A percentile compares a stretch with the other conserved stretches of the same genome.
These are phyloP conservation scores for Drosophila lacertosa DNA, from an alignment of 1,140 invertebrate genomes.

Conservation along the genomic window DNA sequence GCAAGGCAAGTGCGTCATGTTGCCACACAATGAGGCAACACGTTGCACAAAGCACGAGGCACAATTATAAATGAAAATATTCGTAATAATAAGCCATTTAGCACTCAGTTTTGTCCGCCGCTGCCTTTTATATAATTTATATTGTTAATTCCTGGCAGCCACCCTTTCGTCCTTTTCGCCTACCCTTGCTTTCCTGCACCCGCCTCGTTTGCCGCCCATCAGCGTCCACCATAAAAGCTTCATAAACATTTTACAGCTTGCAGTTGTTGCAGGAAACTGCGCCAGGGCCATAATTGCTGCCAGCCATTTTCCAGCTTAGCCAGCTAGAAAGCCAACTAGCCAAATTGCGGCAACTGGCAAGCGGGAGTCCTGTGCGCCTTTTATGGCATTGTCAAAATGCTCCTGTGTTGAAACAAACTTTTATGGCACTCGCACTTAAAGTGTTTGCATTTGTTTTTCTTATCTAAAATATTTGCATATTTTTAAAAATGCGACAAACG, in stretches of 20 bases:
- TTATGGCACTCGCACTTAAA: slow-evolving; percentile 19
- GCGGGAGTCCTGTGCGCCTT: not conserved
- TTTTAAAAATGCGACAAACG: not conserved
- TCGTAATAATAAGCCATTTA: slow-evolving; percentile 75
- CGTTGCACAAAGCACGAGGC: slow-evolving; percentile 20
- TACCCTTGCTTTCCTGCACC: not conserved
- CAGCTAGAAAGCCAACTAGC: slow-evolving; percentile 42
- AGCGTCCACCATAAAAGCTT: slow-evolving; percentile 70
- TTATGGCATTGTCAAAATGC: slow-evolving; percentile 41
- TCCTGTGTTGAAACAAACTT: slow-evolving; percentile 13
- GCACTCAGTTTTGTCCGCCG: slow-evolving; percentile 50
- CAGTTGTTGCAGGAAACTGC: slow-evolving; percentile 69
- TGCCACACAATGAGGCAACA: slow-evolving; percentile 20
- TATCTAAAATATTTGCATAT: slow-evolving; percentile 1
- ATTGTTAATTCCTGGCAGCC: slow-evolving; percentile 70
- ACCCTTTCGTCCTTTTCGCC: not conserved
- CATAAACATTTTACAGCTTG: slow-evolving; percentile 82
- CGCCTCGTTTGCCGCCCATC: slow-evolving; percentile 19
- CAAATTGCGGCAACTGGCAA: not conserved
- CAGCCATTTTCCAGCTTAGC: slow-evolving; percentile 47
- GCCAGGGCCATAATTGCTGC: slow-evolving; percentile 49
- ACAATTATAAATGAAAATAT: slow-evolving; percentile 63
- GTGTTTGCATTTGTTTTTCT: slow-evolving; percentile 7
- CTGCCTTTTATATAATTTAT: slow-evolving; percentile 70
- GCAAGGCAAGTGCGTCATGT: slow-evolving; percentile 44